Evolutionary conservation across 2,888 invertebrate species (phyloP), one percentile per base, ranked within the genome.

Genomic region (Megastigmus dorsalis): DNA sequence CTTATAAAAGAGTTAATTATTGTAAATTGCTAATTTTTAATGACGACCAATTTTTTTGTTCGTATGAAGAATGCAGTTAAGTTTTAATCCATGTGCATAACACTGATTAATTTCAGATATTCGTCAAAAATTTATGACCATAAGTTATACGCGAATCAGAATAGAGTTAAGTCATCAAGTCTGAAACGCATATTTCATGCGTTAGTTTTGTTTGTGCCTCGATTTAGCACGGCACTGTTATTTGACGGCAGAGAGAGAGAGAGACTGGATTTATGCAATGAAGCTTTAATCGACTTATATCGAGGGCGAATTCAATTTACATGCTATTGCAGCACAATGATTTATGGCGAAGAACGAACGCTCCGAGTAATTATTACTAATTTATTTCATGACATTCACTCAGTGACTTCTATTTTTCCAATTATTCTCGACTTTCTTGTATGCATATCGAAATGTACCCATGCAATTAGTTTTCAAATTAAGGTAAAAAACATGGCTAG

Each of bases 271-370:
- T 52, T 62, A 26, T 50, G 60, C 50, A 48, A 60, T 10, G 33
- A 33, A 41, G 18, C 13, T 59, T 69, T 43, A 69, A 69, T 60
- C 43, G 60, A 69, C 60, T 54, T 60, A 33, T 13, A 59, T 57
- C 26, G 20, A 60, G 60, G 33, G 28, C 33, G 20, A 67, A 55
- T 45, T 52, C 41, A 33, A 69, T 69, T 62, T 62, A 26, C 18
- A 60, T 60, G 43, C 60, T 69, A 62, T 62, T 62, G 23, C 52
- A 7, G 10, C 10, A 15, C 4, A 15, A 43, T 62, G 69, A 69
- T 69, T 69, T 62, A 62, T 54, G 10, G 20, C 23, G 57, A 30
- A 13, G 23, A 36, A 45, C 30, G 62, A 38, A 43, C 36, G 60
- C 20, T 45, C 36, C 9, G n/a, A 33, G 57, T 57, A 57, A 67